Evolutionary conservation across 2,888 invertebrate genomes (phyloP), one percentile per base, ranked within the genome.

Genomic region (Chrysolina oricalcia): DNA sequence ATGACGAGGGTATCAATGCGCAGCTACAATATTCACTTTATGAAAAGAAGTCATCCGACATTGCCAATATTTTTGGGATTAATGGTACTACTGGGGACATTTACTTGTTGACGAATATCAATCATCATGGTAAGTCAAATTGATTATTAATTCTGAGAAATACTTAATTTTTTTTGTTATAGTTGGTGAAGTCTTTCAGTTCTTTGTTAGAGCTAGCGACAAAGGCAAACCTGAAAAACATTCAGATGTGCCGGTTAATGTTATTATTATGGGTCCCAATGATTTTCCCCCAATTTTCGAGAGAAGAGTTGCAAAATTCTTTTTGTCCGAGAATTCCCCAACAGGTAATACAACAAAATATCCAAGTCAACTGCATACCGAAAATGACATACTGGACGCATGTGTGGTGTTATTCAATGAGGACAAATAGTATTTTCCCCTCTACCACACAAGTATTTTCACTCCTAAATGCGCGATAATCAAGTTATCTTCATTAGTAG

Each of bases 161-260:
- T 21, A 23, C 13, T 35, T 3, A 10, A 21, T 10, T 27, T 59
- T n/a, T n/a, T 59, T n/a, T 35, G n/a, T 59, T 59, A 6, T 27
- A 68, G 48, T 71, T 72, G 64, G 62, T 53, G 56, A 94, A 88
- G 91, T 94, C 70, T 94, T 96, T 87, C 96, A 96, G 89, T 95
- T 98, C 87, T 97, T 97, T 89, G 94, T 98, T 69, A 92, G 96
- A 76, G 98, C 97, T 17, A 93, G 93, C 69, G 98, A 98, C 90
- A 92, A 92, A 84, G 97, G 97, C 0, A 90, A 91, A 15, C 92
- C 91, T 73, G 92, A 94, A 59, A 93, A 94, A 80, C 94, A 96
- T 87, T 92, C 93, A 50, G 95, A 96, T 86, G 95, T 96, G 71
- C 94, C 97, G 8, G 93, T 98, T 40, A 92, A 93, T 75, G 92